Evolutionary conservation across 1,140 invertebrate genomes (phyloP).

Genomic region (Drosophila asahinai): DNA sequence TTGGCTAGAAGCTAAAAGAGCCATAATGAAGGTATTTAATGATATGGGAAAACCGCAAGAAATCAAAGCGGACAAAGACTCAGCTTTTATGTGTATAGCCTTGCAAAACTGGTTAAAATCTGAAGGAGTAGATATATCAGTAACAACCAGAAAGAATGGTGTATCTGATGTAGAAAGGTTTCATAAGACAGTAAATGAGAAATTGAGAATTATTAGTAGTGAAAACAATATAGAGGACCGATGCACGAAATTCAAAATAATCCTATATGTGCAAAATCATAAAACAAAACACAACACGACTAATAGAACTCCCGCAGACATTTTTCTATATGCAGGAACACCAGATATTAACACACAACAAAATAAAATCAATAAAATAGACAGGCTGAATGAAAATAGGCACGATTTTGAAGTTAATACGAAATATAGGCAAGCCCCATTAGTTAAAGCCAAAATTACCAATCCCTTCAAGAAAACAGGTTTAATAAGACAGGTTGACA

Average conservation of each 20-base stretch:
- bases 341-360: not conserved
- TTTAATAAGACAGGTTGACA: not conserved
- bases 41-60: too few relatives aligned
- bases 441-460: not conserved
- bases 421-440: not conserved
- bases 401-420: not conserved
- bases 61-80: too few relatives aligned
- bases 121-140: not conserved
- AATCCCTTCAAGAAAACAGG: not conserved
- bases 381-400: not conserved
- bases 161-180: constrained; percentile 7
- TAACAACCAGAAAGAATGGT: constrained; percentile 12
- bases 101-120: not conserved
- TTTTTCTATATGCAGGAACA: constrained; percentile 11
- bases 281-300: constrained; percentile 17
- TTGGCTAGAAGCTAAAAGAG: too few relatives aligned
- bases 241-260: constrained; percentile 7
- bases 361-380: not conserved
- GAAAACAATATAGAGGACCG: not conserved
- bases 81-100: not conserved
- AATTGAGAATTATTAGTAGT: constrained; percentile 6
- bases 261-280: constrained; percentile 9
- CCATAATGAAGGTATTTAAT: too few relatives aligned
- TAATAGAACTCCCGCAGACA: constrained; percentile 6
- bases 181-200: constrained; percentile 7